Percentiles rank a stretch among this genome's conserved stretches.
phyloP scores from a whole-genome alignment of 2,797 vertebrate species.

The Anabas testudineus region DNA sequence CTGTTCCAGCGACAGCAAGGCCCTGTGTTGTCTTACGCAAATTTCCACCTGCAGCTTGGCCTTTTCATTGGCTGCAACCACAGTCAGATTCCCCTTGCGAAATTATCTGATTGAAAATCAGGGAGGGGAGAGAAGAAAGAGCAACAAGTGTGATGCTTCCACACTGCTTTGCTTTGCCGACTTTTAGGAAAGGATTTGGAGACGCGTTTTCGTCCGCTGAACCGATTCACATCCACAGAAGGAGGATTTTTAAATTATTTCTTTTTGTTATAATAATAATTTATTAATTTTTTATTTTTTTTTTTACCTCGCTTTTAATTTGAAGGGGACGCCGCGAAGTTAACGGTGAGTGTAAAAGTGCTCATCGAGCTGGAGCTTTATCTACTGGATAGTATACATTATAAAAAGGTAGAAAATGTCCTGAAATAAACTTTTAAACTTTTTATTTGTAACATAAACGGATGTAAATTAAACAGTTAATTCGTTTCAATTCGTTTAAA shows the following conservation, averaged over 20 bases:
- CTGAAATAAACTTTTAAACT: neutral
- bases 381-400: neutral
- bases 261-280: too few species aligned
- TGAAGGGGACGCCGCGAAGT: neutral
- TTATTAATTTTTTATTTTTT: neutral
- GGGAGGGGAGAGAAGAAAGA: conserved; percentile 78
- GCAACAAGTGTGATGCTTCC: conserved; percentile 70
- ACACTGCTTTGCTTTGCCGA: conserved; percentile 74
- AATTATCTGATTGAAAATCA: conserved; percentile 90
- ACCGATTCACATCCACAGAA: neutral
- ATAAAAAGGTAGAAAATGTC: fast-evolving
- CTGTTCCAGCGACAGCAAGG: conserved; percentile 43
- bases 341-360: conserved; percentile 57
- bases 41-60: conserved; percentile 70
- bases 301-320: neutral
- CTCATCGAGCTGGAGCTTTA: neutral
- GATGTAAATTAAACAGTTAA: too few species aligned
- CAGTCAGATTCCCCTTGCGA: conserved; percentile 84
- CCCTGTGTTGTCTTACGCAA: conserved; percentile 74
- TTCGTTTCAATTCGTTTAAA: too few species aligned
- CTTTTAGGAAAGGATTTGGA: conserved; percentile 75
- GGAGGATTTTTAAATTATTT: neutral
- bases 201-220: neutral
- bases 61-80: conserved; percentile 84
- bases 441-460: neutral